Conservation (phyloP, 2,113 vertebrate genomes). For the Sceloporus tristichus region DNA sequence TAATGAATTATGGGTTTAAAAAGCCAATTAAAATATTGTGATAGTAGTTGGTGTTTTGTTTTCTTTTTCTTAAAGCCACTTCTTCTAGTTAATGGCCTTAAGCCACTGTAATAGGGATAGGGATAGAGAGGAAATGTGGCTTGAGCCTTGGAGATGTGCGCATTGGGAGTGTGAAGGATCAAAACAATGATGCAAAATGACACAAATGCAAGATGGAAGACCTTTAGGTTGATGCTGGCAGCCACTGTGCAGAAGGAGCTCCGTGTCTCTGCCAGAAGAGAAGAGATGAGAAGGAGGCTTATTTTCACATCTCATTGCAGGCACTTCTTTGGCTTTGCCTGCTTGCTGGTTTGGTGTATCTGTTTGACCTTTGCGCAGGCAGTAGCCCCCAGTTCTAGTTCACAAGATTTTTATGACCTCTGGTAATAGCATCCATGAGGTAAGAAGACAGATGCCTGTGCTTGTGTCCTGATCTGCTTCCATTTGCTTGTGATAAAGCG, state of each 20-base stretch:
- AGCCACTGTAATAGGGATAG: background rate
- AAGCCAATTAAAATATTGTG: background rate
- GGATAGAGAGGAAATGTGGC: background rate
- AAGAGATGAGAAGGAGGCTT: background rate
- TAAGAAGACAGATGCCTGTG: background rate
- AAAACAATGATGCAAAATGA: conserved; percentile 2
- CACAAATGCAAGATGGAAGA: background rate
- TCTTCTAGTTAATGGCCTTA: background rate
- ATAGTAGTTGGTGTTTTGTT: background rate
- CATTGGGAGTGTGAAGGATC: background rate
- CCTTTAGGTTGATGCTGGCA: background rate
- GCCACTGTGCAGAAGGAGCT: background rate
- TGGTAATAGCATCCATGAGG: background rate
- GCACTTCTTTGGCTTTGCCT: background rate
- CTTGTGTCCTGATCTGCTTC: background rate
- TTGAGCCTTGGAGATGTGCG: background rate
- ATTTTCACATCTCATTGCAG: background rate
- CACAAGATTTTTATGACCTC: background rate
- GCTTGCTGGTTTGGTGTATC: background rate
- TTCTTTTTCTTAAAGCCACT: background rate
- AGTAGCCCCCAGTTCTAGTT: background rate
- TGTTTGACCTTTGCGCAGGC: background rate
- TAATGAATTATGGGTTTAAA: background rate
- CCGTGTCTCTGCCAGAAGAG: background rate
- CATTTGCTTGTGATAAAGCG: background rate